phyloP scores from a whole-genome alignment of 2,888 invertebrate species.

The Drosophila koepferae region DNA sequence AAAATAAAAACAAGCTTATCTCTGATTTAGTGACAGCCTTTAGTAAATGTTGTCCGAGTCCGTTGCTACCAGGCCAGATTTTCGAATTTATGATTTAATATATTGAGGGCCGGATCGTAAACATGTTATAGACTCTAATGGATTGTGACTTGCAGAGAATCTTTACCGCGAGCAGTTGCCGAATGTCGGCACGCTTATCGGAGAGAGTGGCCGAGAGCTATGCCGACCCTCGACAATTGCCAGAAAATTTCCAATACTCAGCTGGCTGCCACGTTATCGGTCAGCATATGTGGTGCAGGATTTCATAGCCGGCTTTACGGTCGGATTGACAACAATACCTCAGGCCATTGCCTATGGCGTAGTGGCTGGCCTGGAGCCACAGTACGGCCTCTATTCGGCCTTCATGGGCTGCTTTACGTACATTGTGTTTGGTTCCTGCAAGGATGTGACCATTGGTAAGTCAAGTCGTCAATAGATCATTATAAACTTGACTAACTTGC shows the following conservation, averaged over 20 bases:
- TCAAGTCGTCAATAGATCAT: conserved; percentile 24
- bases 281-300: conserved; percentile 90
- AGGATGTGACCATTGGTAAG: conserved; percentile 91
- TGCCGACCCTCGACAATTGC: conserved; percentile 86
- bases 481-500: neutral
- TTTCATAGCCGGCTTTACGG: conserved; percentile 93
- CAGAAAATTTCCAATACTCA: conserved; percentile 88
- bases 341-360: conserved; percentile 94
- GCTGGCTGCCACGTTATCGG: conserved; percentile 92
- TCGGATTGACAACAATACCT: conserved; percentile 92
- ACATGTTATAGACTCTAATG: neutral
- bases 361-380: conserved; percentile 90
- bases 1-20: conserved; percentile 35
- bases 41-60: conserved; percentile 20
- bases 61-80: conserved; percentile 30
- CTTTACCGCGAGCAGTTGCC: conserved; percentile 83
- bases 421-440: conserved; percentile 94
- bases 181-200: conserved; percentile 67
- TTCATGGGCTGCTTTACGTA: conserved; percentile 98
- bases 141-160: conserved; percentile 59
- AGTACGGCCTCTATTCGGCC: conserved; percentile 96
- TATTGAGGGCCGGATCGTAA: neutral
- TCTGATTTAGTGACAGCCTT: conserved; percentile 21
- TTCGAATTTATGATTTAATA: conserved; percentile 38
- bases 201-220: conserved; percentile 79